These are phyloP conservation scores for Eptesicus fuscus DNA, from an alignment of 2,113 vertebrate species.

Conservation along the genomic window DNA sequence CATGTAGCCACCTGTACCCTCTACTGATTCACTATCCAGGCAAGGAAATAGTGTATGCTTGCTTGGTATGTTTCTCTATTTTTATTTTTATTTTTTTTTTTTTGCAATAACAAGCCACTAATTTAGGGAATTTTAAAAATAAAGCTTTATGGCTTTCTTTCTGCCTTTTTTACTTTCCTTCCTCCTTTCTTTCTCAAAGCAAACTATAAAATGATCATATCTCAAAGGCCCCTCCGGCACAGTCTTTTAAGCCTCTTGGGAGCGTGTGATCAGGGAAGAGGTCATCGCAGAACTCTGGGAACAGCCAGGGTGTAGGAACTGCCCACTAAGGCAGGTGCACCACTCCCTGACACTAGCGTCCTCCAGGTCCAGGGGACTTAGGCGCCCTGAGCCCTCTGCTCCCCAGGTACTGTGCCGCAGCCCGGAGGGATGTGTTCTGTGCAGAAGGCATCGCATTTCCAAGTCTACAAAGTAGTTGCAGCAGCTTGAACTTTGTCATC, in stretches of 20 bases:
- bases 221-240: not conserved
- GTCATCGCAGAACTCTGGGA: not conserved
- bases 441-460: fast-evolving
- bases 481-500: not conserved
- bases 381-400: fast-evolving
- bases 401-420: not conserved
- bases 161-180: too few species aligned
- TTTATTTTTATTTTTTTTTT: not conserved
- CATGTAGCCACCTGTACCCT: not conserved
- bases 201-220: not conserved
- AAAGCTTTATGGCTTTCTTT: not conserved
- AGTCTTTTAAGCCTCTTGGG: not conserved
- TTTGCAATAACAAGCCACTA: not conserved
- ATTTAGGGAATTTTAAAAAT: not conserved
- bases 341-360: not conserved
- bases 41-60: not conserved
- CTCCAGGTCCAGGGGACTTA: not conserved
- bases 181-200: not conserved
- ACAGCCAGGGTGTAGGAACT: too few species aligned
- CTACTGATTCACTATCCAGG: not conserved
- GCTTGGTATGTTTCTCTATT: not conserved
- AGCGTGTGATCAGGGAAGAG: not conserved
- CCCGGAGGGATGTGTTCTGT: not conserved
- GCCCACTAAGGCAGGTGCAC: not conserved
- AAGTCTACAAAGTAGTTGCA: not conserved